Evolutionary conservation across 2,888 invertebrate species (phyloP), one percentile per base, ranked within the genome.

Genomic region (Ophioninae sp.): DNA sequence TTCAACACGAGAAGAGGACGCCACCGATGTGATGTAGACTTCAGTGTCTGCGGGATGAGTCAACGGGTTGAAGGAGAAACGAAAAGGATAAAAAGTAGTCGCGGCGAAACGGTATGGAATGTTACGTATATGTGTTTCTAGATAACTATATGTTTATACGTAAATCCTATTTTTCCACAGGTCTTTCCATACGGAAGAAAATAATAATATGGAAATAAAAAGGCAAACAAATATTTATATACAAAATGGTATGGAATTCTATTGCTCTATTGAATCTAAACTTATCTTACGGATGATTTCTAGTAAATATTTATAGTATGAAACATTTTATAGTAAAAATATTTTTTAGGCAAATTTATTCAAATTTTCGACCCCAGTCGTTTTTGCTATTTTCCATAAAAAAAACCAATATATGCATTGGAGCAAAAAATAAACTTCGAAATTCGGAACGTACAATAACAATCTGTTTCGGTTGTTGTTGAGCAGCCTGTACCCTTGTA

Each of bases 1-100:
- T 79, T 59, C 64, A 76, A 69, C 72, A 50, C 68, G 73, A 82
- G 67, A 67, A 79, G 44, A 50, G 37, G 70, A 85, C 62, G 79
- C n/a, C 65, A 79, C 79, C 84, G 81, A 85, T 85, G 79, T 83
- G 59, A 68, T 78, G 50, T 70, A 79, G 79, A 83, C 83, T 83
- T 75, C 80, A 81, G n/a, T n/a, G 77, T 80, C 80, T 70, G 68
- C 61, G 78, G 74, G 75, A 85, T 65, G 62, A 85, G 78, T 70
- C 39, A 79, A 62, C 10, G 67, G 79, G 65, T 37, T 20, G 41
- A 41, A 44, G 23, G 13, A 64, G 13, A 37, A 69, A 8, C 17
- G 30, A 69, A 61, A 77, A 72, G 20, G 23, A 57, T n/a, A 23
- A 21, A 69, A 21, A 64, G 59, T 21, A 6, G 62, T 44, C 50